Percentiles rank a stretch among this genome's conserved stretches.
phyloP scores from a whole-genome alignment of 2,888 invertebrate species.

The Camponotus fellah region DNA sequence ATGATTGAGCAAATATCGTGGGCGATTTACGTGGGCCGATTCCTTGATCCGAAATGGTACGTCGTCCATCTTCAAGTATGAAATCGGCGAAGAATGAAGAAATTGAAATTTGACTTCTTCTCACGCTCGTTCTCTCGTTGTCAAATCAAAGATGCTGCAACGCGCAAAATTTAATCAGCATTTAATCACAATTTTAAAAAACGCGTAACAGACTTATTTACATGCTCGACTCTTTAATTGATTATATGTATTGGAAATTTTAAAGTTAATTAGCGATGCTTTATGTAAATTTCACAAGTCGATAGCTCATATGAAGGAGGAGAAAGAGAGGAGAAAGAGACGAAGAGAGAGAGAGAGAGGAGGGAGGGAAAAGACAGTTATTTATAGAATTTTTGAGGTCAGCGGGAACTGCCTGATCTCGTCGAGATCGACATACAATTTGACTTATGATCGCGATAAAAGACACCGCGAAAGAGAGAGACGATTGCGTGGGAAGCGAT shows the following conservation, averaged over 20 bases:
- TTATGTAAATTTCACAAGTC: background rate
- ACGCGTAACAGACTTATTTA: background rate
- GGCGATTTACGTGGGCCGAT: slow-evolving; percentile 77
- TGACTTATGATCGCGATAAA: slow-evolving; percentile 38
- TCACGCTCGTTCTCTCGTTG: slow-evolving; percentile 4
- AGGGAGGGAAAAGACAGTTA: background rate
- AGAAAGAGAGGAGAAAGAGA: background rate
- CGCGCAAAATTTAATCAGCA: background rate
- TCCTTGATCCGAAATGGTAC: slow-evolving; percentile 23
- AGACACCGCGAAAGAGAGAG: slow-evolving; percentile 52
- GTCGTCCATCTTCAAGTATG: slow-evolving; percentile 26
- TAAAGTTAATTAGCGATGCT: slow-evolving; percentile 10
- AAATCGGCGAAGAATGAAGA: slow-evolving; percentile 12
- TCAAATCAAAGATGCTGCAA: background rate
- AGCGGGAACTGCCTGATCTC: slow-evolving; percentile 47
- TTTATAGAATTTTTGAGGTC: slow-evolving; percentile 46
- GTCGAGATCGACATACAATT: slow-evolving; percentile 61
- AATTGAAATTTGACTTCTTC: slow-evolving; percentile 39
- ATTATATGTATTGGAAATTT: slow-evolving; percentile 29
- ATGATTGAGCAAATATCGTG: slow-evolving; percentile 73
- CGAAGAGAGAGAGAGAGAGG: background rate
- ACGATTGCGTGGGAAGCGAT: slow-evolving; percentile 81
- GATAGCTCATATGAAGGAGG: background rate
- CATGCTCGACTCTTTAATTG: background rate
- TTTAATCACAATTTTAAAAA: background rate